Conservation (phyloP, 2,797 vertebrate species). For the Prionace glauca region DNA sequence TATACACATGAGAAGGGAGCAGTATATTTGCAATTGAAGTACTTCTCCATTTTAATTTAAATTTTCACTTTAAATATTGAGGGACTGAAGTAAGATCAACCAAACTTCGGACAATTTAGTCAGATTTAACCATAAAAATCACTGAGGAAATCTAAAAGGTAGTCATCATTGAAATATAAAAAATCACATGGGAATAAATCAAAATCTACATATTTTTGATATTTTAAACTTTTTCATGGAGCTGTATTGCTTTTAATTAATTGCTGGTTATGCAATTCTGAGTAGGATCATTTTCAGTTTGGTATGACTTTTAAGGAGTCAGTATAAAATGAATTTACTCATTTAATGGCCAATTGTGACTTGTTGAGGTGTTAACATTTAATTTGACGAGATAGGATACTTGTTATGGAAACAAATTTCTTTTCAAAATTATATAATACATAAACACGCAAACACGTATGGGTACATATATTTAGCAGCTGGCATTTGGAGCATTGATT, state of each 20-base stretch:
- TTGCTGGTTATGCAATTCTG: constrained; percentile 8
- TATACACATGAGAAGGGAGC: neutral
- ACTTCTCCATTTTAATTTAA: neutral
- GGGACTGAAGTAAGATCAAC: neutral
- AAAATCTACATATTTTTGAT: neutral
- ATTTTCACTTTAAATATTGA: neutral
- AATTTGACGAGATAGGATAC: neutral
- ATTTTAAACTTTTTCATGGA: neutral
- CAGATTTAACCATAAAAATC: neutral
- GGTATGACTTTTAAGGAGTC: neutral
- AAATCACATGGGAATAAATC: neutral
- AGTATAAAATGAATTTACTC: neutral
- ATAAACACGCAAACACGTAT: neutral
- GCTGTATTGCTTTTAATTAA: constrained; percentile 1
- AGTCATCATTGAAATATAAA: neutral
- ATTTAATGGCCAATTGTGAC: neutral
- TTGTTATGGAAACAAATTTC: too few relatives aligned
- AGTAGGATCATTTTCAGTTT: constrained; percentile 1
- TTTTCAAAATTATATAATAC: neutral
- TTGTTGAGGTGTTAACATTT: neutral
- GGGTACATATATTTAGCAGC: neutral
- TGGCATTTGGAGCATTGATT: constrained; percentile 5
- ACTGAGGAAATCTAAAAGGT: neutral
- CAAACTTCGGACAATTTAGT: neutral
- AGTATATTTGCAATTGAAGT: neutral